Percentiles rank a stretch among this genome's conserved stretches.
Conservation (phyloP, 2,113 vertebrate genomes). For the Mirza zaza region DNA sequence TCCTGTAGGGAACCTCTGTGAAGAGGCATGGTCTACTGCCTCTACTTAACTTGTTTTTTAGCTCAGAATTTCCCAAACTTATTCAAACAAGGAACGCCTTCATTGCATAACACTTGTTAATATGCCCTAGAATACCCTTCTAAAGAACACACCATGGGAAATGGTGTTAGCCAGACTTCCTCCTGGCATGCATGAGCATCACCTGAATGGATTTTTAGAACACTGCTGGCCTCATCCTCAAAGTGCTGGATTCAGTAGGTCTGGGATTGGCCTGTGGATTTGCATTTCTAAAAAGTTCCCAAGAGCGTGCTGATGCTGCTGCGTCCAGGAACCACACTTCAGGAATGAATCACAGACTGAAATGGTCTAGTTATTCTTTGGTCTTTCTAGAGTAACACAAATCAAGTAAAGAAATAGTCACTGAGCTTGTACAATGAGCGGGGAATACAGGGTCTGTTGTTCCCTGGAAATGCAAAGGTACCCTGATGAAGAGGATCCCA, state of each 20-base stretch:
- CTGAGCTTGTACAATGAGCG: neutral
- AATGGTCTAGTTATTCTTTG: neutral
- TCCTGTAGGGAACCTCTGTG: neutral
- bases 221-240: neutral
- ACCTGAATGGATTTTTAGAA: neutral
- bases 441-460: neutral
- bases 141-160: neutral
- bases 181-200: neutral
- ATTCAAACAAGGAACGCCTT: neutral
- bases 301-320: neutral
- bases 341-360: neutral
- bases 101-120: neutral
- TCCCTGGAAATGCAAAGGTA: neutral
- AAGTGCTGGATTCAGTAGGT: neutral
- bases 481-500: neutral
- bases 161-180: neutral
- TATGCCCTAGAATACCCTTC: neutral
- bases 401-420: neutral
- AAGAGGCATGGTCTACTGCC: neutral
- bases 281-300: slow-evolving; percentile 6
- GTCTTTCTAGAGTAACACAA: slow-evolving; percentile 16
- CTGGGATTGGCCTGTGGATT: neutral
- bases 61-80: neutral
- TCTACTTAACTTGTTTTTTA: neutral
- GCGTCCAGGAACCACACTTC: neutral